Evolutionary conservation across 2,797 vertebrate genomes (phyloP).

Genomic region (Tinamus major): DNA sequence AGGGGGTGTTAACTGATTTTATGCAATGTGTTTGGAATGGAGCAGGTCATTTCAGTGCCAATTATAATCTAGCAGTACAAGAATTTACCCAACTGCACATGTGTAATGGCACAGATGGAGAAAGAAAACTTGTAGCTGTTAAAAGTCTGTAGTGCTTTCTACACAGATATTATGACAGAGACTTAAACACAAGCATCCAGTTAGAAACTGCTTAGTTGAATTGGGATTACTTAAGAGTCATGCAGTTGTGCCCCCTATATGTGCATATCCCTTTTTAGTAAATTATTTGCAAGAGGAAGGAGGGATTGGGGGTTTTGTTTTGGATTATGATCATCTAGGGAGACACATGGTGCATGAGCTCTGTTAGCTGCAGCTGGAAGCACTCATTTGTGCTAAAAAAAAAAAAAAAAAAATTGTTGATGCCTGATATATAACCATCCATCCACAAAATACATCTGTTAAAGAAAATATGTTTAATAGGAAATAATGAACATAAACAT

Average conservation of each 20-base stretch:
- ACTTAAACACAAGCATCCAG: neutral
- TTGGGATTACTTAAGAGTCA: neutral
- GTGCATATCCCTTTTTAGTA: neutral
- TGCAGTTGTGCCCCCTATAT: neutral
- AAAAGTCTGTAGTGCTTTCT: neutral
- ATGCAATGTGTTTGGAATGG: constrained; percentile 11
- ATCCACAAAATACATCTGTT: neutral
- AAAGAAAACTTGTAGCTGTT: neutral
- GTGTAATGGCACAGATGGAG: neutral
- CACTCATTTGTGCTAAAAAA: neutral
- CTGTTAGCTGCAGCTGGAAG: constrained; percentile 25
- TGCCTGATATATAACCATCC: neutral
- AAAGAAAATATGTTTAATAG: neutral
- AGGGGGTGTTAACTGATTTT: constrained; percentile 8
- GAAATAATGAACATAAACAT: neutral
- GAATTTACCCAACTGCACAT: neutral
- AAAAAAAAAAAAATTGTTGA: neutral
- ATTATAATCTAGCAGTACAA: neutral
- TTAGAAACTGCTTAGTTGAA: neutral
- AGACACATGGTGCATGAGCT: neutral
- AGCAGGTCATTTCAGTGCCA: neutral
- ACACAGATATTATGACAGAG: neutral
- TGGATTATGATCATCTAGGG: neutral
- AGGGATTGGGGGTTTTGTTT: neutral
- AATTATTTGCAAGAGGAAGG: neutral